A percentile compares a stretch with the other conserved stretches of the same genome.
These are phyloP conservation scores for Aphelenchoides besseyi DNA, from an alignment of 1,140 invertebrate species.

Conservation along the genomic window DNA sequence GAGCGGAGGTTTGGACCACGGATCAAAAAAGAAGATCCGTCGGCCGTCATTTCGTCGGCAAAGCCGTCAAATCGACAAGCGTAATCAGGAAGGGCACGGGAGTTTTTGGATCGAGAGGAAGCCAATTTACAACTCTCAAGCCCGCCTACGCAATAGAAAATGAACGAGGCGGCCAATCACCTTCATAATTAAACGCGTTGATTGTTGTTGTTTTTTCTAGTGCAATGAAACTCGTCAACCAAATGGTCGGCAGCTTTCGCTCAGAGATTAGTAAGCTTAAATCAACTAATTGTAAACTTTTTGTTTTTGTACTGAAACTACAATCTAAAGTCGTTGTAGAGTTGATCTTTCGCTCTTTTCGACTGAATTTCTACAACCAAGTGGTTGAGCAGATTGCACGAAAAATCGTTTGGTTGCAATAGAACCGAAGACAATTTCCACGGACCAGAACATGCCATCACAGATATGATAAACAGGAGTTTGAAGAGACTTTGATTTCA, in stretches of 20 bases:
- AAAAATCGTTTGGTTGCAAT: background rate
- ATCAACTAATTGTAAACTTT: no score
- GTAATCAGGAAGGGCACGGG: background rate
- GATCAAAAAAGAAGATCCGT: constrained; percentile 1
- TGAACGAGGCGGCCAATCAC: background rate
- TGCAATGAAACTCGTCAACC: no score
- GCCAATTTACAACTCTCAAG: background rate
- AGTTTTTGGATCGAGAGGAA: background rate
- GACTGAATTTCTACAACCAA: no score
- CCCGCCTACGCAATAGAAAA: background rate
- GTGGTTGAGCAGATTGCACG: background rate
- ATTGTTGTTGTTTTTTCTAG: no score
- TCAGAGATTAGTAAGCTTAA: no score
- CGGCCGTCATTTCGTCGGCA: background rate
- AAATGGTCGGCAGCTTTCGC: no score
- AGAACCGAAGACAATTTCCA: background rate
- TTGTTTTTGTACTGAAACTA: no score
- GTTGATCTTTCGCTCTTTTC: no score
- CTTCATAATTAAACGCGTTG: constrained; percentile 6
- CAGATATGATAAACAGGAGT: no score
- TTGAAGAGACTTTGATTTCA: no score
- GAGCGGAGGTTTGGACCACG: background rate
- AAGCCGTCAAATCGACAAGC: background rate
- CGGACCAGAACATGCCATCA: no score
- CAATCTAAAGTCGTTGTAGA: no score